Base-by-base conservation (phyloP, 1,140 invertebrate species). In the Brachionus calyciflorus region DNA sequence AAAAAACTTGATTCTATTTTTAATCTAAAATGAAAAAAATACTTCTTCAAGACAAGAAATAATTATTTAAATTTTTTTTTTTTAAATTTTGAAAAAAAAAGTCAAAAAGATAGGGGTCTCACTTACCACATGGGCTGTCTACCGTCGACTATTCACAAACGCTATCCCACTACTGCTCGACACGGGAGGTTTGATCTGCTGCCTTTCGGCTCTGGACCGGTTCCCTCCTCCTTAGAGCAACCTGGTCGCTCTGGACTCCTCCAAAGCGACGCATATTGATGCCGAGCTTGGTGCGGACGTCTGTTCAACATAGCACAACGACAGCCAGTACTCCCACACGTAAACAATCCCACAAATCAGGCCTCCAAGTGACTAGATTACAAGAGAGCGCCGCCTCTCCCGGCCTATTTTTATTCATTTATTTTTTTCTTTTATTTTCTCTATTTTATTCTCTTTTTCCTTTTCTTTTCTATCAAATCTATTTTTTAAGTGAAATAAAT, bases 151-250 rank as follows among this genome's bases (percentile, higher is more conserved):
- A 92, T 92, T 94, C 93, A 91, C 91, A 89, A 91, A 89, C 91
- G 92, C 93, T 90, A 92, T 93, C 92, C 92, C 92, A 92, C 92
- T 94, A 93, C 92, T 93, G 91, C 91, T 88, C 90, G 87, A 91
- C 91, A 91, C 91, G 92, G 91, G 89, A 90, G 91, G 91, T 94
- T 92, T 93, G 92, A 91, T 91, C 91, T 93, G 92, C 91, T 93
- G 89, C 89, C 90, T 94, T 92, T 91, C 92, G 91, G 91, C 90
- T 90, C 92, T 94, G 92, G 91, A 92, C 92, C 92, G 90, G 88
- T 94, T 87, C 92, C 90, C 91, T 91, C 89, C 91, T 94, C 92
- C 89, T 94, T 88, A 88, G 84, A n/a, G 80, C 87, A 91, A 93
- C 92, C 92, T 94, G 92, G 91, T 82, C 79, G 86, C 86, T 88